Base-by-base conservation (phyloP, 2,113 vertebrate genomes). In the Bos indicus region DNA sequence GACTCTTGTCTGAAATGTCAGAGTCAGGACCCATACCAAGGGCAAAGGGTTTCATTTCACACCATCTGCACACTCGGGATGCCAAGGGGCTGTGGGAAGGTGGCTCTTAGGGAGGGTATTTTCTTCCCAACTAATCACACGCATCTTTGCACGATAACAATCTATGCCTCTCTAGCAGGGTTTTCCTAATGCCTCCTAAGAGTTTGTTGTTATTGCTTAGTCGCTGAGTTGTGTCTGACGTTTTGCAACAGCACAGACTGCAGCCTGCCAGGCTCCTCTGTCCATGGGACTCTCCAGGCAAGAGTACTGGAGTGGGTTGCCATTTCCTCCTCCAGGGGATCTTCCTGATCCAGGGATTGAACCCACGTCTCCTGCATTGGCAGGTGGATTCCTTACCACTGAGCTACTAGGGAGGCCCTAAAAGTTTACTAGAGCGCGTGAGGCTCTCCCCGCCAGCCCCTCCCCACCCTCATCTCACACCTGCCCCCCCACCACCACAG, bases 371-470 rank as follows among this genome's bases (percentile, higher is more conserved):
- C n/a, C 67, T 40, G n/a, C n/a, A 40, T 3, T 71, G n/a, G 67
- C n/a, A 71, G n/a, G 10, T 23, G n/a, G n/a, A 23, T 12, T 71
- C 67, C 40, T 40, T 71, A 23, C n/a, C 67, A 71, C 7, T 71
- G n/a, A 71, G 67, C 17, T 36, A 23, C n/a, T 23, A 12, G 67
- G 64, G n/a, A 36, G 19, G 9, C 67, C 17, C 67, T 15, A 2
- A 28, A 3, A 17, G 17, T 11, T n/a, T 5, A 8, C 74, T 40
- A 10, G 54, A 78, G 40, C 16, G 23, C 26, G 0, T 2, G 1
- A 7, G 51, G 36, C n/a, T 28, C n/a, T 8, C 5, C 28, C 30
- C 14, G 0, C 52, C 5, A 1, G 33, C 19, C 16, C 36, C 28
- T 60, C 7, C 3, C 30, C n/a, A 30, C 54, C 28, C 88, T 74